phyloP scores from a whole-genome alignment of 1,140 invertebrate species.

The Gryon sp. region DNA sequence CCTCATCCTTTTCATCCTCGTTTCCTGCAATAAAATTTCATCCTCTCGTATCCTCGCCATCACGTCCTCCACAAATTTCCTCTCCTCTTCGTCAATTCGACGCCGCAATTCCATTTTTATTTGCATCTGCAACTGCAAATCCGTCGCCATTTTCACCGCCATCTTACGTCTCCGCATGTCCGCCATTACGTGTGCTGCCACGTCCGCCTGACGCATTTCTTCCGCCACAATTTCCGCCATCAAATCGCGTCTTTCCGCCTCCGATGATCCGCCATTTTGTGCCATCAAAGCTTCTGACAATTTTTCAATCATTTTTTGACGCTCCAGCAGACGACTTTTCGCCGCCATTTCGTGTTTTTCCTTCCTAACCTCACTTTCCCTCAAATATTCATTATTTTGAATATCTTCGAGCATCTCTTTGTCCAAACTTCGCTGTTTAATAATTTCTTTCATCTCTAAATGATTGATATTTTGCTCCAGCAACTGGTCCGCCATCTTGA shows the following conservation, averaged over 20 bases:
- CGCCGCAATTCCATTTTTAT: constrained; percentile 62
- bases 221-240: constrained; percentile 65
- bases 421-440: constrained; percentile 16
- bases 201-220: constrained; percentile 57
- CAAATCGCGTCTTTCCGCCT: constrained; percentile 46
- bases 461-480: constrained; percentile 55
- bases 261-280: constrained; percentile 17
- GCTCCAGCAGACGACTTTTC: constrained; percentile 21
- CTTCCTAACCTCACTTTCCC: constrained; percentile 47
- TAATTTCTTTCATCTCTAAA: constrained; percentile 44
- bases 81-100: constrained; percentile 59
- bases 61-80: constrained; percentile 61
- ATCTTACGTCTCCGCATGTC: constrained; percentile 28
- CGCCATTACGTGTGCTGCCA: constrained; percentile 30
- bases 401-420: constrained; percentile 22
- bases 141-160: constrained; percentile 39
- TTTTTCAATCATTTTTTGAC: constrained; percentile 45
- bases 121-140: constrained; percentile 65
- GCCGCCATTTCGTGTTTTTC: background rate
- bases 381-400: constrained; percentile 35
- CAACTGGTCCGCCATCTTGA: constrained; percentile 35
- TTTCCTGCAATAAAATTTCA: constrained; percentile 59
- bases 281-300: constrained; percentile 57
- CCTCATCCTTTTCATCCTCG: constrained; percentile 60
- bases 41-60: constrained; percentile 66